Evolutionary conservation across 2,797 vertebrate genomes (phyloP).

Genomic region (Artibeus lituratus): DNA sequence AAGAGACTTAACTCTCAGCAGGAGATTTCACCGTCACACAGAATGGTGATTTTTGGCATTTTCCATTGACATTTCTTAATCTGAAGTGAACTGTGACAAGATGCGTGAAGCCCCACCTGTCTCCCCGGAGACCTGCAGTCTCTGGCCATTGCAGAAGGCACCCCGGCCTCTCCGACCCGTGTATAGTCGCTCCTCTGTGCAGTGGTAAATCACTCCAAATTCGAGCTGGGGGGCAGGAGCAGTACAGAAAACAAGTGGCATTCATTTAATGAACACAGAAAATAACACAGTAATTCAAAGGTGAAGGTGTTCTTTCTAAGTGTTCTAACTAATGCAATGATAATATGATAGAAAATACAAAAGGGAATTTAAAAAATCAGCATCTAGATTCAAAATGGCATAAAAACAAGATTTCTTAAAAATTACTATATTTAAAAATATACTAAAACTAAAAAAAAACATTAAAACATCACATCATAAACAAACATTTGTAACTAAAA

Average conservation of each 20-base stretch:
- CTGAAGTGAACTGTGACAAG: not conserved
- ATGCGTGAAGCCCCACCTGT: slow-evolving; percentile 84
- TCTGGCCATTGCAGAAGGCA: slow-evolving; percentile 89
- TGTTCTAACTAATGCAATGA: fast-evolving
- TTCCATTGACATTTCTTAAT: slow-evolving; percentile 69
- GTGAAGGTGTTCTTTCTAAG: not conserved
- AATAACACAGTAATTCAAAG: not conserved
- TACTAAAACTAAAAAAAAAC: not conserved
- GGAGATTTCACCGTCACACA: slow-evolving; percentile 58
- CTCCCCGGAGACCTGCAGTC: slow-evolving; percentile 87
- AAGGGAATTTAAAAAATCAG: not conserved
- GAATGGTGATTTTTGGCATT: slow-evolving; percentile 69
- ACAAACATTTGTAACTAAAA: not conserved
- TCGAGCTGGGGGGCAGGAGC: slow-evolving; percentile 85
- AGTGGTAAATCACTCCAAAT: slow-evolving; percentile 91
- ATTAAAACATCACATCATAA: not conserved
- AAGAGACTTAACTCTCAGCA: slow-evolving; percentile 35
- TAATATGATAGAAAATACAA: not conserved
- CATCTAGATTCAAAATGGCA: not conserved
- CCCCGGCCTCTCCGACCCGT: slow-evolving; percentile 89
- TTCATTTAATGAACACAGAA: slow-evolving; percentile 66
- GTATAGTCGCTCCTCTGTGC: slow-evolving; percentile 89
- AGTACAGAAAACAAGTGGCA: slow-evolving; percentile 74
- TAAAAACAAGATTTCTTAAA: not conserved
- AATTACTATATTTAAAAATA: not conserved